Percentiles rank a stretch among this genome's conserved stretches.
These are phyloP conservation scores for Tetramorium alpestre DNA, from an alignment of 1,140 invertebrate species.

Conservation along the genomic window DNA sequence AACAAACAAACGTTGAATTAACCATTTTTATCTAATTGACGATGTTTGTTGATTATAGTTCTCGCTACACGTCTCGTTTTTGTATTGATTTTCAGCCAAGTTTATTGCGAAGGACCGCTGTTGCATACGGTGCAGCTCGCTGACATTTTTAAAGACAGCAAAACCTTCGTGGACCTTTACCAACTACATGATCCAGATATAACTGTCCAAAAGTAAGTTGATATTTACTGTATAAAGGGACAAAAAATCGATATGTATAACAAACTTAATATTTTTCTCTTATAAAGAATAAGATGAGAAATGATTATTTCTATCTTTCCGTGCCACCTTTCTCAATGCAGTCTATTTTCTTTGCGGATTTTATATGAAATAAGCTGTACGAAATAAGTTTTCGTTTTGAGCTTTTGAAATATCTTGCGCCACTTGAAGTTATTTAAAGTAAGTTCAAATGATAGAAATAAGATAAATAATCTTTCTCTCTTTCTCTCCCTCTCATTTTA, in stretches of 20 bases:
- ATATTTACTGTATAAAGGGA: neutral
- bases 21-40: slow-evolving; percentile 14
- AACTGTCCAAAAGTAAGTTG: slow-evolving; percentile 87
- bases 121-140: slow-evolving; percentile 93
- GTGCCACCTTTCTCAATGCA: too few species aligned
- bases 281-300: neutral
- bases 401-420: neutral
- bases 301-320: neutral
- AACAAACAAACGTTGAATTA: neutral
- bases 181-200: slow-evolving; percentile 89
- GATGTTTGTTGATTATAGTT: slow-evolving; percentile 20
- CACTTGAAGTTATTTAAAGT: neutral
- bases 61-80: neutral
- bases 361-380: neutral
- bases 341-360: neutral
- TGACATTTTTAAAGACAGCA: slow-evolving; percentile 93
- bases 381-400: neutral
- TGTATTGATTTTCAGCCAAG: slow-evolving; percentile 86
- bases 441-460: neutral
- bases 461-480: neutral
- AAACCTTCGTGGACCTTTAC: slow-evolving; percentile 97
- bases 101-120: slow-evolving; percentile 94
- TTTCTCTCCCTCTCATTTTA: too few species aligned
- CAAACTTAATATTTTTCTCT: neutral
- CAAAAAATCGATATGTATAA: neutral